phyloP scores from a whole-genome alignment of 2,113 vertebrate genomes.

The Hippopotamus amphibius region DNA sequence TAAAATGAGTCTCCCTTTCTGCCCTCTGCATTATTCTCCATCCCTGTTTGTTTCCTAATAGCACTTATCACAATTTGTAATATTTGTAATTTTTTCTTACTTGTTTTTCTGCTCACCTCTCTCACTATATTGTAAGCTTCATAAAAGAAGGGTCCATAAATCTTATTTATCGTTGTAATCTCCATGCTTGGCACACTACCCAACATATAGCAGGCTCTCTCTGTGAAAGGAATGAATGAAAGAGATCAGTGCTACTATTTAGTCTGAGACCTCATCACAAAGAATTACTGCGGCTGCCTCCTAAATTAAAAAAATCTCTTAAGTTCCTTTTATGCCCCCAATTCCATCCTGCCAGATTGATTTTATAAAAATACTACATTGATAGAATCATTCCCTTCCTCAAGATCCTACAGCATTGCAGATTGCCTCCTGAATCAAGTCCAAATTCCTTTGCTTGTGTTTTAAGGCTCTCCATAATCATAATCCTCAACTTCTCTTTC shows the following conservation, averaged over 20 bases:
- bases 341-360: conserved; percentile 62
- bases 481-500: conserved; percentile 45
- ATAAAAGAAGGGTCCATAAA: not conserved
- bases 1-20: not conserved
- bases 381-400: conserved; percentile 47
- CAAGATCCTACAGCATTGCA: conserved; percentile 57
- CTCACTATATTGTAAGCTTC: not conserved
- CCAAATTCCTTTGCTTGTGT: conserved; percentile 46
- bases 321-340: conserved; percentile 59
- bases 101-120: conserved; percentile 1
- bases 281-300: conserved; percentile 49
- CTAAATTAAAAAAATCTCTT: conserved; percentile 62
- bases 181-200: not conserved
- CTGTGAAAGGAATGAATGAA: conserved; percentile 40
- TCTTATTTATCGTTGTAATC: conserved; percentile 27
- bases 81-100: not conserved
- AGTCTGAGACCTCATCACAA: conserved; percentile 21
- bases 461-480: conserved; percentile 50
- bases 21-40: not conserved
- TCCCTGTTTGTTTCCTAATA: not conserved
- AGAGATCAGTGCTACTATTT: not conserved
- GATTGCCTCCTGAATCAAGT: conserved; percentile 49
- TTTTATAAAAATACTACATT: conserved; percentile 60
- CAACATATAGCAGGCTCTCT: not conserved
- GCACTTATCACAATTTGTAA: not conserved